Evolutionary conservation across 2,113 vertebrate genomes (phyloP), one percentile per base, ranked within the genome.

Genomic region (Sceloporus tristichus): DNA sequence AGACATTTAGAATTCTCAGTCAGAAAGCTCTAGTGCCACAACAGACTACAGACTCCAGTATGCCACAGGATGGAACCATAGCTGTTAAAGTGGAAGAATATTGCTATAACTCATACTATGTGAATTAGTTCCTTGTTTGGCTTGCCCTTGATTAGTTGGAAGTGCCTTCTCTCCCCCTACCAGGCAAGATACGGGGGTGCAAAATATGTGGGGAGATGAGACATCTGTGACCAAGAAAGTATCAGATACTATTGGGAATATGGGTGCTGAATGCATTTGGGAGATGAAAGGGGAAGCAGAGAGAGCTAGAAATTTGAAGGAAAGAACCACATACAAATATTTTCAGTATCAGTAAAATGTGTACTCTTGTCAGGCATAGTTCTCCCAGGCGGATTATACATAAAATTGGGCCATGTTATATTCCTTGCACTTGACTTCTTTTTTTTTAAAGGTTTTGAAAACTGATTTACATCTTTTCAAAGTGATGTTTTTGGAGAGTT

Each of bases 391-490:
- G n/a, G 42, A 76, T 85, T 85, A 62, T 81, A 29, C 56, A 75
- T 48, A 62, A 53, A 80, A 65, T 81, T 54, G 85, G 56, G 38
- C 62, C 68, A 76, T 42, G n/a, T 38, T 79, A 79, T 84, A 79
- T 84, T 65, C 25, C 79, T 84, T 84, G 23, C 62, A 48, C 53
- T 88, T 71, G 29, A n/a, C 34, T 79, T 83, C 68, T 14, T 59
- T 59, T 59, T 34, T 34, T 42, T 25, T 27, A 27, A 21, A 3
- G 53, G 14, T 0, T 76, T 38, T 65, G 27, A 75, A 82, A 82
- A 65, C 68, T 82, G 65, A 59, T 62, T 84, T 78, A 16, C 74
- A 84, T 27, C 62, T 79, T 78, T 78, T 79, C 74, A 84, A 71
- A 88, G 74, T 18, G 16, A 2, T 74, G 18, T 73, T 85, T 56